phyloP scores from a whole-genome alignment of 2,888 invertebrate genomes.

The Himalopsyche kuldschensis region DNA sequence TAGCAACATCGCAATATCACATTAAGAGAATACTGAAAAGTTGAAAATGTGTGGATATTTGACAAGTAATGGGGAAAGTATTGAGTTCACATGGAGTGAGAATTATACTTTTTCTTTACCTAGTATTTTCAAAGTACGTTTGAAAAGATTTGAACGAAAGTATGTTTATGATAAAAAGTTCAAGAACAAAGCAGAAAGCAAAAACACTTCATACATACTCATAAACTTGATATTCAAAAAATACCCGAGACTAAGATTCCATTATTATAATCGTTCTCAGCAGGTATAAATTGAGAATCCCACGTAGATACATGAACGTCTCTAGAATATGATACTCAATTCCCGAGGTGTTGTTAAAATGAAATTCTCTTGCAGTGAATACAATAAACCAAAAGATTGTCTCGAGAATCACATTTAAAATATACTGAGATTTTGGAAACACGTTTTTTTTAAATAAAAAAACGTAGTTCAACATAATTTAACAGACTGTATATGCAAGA shows the following conservation, averaged over 20 bases:
- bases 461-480: neutral
- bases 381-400: neutral
- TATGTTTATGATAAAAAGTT: neutral
- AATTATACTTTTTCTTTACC: too few species aligned
- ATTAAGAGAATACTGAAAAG: too few species aligned
- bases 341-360: neutral
- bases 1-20: too few species aligned
- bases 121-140: too few species aligned
- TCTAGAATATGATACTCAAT: neutral
- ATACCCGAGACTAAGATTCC: neutral
- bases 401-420: neutral
- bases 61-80: too few species aligned
- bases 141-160: neutral
- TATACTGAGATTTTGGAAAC: neutral
- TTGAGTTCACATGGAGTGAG: too few species aligned
- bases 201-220: neutral
- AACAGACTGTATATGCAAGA: too few species aligned
- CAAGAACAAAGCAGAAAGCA: neutral
- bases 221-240: neutral
- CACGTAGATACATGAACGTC: neutral
- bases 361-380: neutral
- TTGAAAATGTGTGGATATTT: too few species aligned
- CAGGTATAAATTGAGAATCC: neutral
- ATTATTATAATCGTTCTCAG: neutral
- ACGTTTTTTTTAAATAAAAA: neutral